These are phyloP conservation scores for Noctuana brunneofusca DNA, from an alignment of 2,888 invertebrate genomes.

Conservation along the genomic window DNA sequence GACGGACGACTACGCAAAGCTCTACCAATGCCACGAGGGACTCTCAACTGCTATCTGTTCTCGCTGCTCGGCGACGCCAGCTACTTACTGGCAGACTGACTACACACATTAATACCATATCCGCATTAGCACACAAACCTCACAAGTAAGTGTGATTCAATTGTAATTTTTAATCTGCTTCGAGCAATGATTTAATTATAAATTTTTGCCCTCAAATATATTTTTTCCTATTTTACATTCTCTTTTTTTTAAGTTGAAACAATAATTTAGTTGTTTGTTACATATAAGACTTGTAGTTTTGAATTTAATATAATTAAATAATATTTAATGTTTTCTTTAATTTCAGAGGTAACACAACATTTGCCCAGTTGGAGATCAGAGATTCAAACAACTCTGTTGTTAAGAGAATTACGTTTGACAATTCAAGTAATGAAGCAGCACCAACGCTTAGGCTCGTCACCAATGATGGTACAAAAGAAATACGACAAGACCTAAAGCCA, in stretches of 20 bases:
- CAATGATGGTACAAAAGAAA: conserved; percentile 68
- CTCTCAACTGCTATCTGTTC: conserved; percentile 81
- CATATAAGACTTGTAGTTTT: not conserved
- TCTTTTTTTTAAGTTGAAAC: too few relatives aligned
- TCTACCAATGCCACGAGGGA: conserved; percentile 77
- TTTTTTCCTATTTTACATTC: too few relatives aligned
- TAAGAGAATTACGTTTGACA: conserved; percentile 70
- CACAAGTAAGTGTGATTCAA: conserved; percentile 61
- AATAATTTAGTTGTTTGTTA: not conserved
- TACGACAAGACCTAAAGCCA: conserved; percentile 69
- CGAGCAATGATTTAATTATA: too few relatives aligned
- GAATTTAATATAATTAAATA: not conserved
- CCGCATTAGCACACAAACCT: conserved; percentile 71
- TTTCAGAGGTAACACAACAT: conserved; percentile 76
- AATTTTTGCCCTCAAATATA: too few relatives aligned
- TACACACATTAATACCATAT: conserved; percentile 72
- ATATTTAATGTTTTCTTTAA: conserved; percentile 17
- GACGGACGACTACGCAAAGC: conserved; percentile 64
- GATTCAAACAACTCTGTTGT: conserved; percentile 68
- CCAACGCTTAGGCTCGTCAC: conserved; percentile 64
- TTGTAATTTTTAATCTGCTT: too few relatives aligned
- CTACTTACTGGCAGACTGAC: conserved; percentile 81
- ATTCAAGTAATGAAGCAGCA: conserved; percentile 64
- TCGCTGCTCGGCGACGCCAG: conserved; percentile 84
- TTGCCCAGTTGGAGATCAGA: conserved; percentile 73